Evolutionary conservation across 2,113 vertebrate species (phyloP).

Genomic region (Corythornis cristatus): DNA sequence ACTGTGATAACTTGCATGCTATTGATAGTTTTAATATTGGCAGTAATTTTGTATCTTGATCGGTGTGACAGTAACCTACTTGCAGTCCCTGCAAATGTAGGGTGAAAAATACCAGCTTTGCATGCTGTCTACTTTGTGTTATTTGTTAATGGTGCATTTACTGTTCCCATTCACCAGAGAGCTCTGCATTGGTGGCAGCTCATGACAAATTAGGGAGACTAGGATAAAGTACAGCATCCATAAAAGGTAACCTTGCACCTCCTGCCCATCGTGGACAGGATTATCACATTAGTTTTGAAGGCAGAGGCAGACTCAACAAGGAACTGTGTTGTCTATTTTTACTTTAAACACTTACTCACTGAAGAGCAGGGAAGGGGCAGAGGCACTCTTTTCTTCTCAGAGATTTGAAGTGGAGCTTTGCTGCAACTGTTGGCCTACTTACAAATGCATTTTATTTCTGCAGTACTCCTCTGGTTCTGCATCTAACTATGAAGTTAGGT

Average conservation of each 20-base stretch:
- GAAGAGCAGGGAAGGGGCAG: not conserved
- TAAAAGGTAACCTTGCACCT: not conserved
- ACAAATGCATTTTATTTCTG: not conserved
- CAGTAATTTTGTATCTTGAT: not conserved
- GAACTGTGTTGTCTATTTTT: not conserved
- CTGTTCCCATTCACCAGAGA: not conserved
- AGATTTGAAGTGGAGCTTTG: not conserved
- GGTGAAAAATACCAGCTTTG: not conserved
- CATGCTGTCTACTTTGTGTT: rapidly evolving
- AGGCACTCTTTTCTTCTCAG: not conserved
- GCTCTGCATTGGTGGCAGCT: not conserved
- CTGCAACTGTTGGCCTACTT: not conserved
- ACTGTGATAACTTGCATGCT: not conserved
- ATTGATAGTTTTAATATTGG: not conserved
- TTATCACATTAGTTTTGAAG: not conserved
- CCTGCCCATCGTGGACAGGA: not conserved
- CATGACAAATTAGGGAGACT: not conserved
- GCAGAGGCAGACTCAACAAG: not conserved
- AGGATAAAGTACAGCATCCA: not conserved
- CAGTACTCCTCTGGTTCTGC: not conserved
- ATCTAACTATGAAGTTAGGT: not conserved
- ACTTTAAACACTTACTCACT: not conserved
- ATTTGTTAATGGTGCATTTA: not conserved
- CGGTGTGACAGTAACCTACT: not conserved
- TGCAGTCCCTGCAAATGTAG: not conserved